Percentiles rank a stretch among this genome's conserved stretches.
phyloP scores from a whole-genome alignment of 2,888 invertebrate genomes.

The Thera britannica region DNA sequence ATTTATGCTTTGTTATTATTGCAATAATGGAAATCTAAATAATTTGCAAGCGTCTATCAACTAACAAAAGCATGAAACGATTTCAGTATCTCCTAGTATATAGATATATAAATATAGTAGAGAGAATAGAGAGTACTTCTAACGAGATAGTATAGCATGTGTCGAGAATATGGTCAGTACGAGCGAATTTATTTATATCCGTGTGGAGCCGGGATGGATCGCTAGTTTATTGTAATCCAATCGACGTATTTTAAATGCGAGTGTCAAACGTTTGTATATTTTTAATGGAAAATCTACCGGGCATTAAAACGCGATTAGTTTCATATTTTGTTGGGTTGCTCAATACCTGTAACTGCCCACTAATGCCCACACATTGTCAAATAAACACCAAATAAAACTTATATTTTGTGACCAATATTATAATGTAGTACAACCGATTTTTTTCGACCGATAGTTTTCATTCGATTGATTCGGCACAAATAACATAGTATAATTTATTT shows the following conservation, averaged over 20 bases:
- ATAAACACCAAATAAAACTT: slow-evolving; percentile 1
- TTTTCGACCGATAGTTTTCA: too few species aligned
- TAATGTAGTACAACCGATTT: too few species aligned
- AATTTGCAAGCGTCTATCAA: too few species aligned
- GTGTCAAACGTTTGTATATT: slow-evolving; percentile 34
- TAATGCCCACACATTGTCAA: slow-evolving; percentile 27
- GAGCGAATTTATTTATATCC: not conserved
- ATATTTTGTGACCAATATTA: not conserved
- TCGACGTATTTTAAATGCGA: slow-evolving; percentile 34
- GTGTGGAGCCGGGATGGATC: not conserved
- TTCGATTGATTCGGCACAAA: too few species aligned
- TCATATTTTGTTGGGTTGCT: slow-evolving; percentile 39
- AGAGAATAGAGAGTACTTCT: too few species aligned
- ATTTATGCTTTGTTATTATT: too few species aligned
- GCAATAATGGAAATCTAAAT: too few species aligned
- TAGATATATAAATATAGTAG: too few species aligned
- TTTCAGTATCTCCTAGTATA: too few species aligned
- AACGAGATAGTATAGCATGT: too few species aligned
- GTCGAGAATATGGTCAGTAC: too few species aligned
- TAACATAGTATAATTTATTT: not conserved
- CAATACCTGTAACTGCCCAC: slow-evolving; percentile 21
- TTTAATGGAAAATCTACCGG: slow-evolving; percentile 31
- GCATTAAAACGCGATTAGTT: slow-evolving; percentile 45
- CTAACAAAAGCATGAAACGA: too few species aligned
- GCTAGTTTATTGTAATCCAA: slow-evolving; percentile 19